Evolutionary conservation across 2,888 invertebrate species (phyloP).

Genomic region (Phanerotoma sp.): DNA sequence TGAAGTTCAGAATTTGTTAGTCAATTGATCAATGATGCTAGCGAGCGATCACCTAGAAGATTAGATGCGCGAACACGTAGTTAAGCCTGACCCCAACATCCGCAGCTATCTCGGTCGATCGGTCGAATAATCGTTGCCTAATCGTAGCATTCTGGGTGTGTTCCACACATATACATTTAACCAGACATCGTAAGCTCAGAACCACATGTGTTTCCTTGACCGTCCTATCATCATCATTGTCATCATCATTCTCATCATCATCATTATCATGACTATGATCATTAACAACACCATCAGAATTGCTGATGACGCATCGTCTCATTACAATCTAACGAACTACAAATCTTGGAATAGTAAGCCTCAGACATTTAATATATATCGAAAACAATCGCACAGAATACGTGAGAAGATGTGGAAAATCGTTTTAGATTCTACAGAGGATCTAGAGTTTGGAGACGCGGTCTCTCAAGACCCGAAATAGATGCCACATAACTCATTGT

Average conservation of each 20-base stretch:
- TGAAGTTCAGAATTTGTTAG: not conserved
- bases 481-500: conserved; percentile 28
- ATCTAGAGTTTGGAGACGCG: no score
- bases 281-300: conserved; percentile 13
- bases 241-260: conserved; percentile 14
- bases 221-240: conserved; percentile 7
- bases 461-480: conserved; percentile 28
- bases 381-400: conserved; percentile 26
- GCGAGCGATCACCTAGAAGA: conserved; percentile 15
- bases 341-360: conserved; percentile 37
- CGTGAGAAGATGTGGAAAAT: no score
- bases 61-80: conserved; percentile 22
- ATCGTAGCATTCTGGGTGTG: conserved; percentile 30
- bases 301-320: not conserved
- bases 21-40: conserved; percentile 17
- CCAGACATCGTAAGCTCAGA: not conserved
- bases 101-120: conserved; percentile 27
- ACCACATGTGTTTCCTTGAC: conserved; percentile 3
- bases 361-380: conserved; percentile 41
- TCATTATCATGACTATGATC: conserved; percentile 9
- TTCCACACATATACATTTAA: not conserved
- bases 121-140: conserved; percentile 38
- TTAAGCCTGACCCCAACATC: conserved; percentile 25
- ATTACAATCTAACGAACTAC: conserved; percentile 25
- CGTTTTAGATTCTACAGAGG: no score